Evolutionary conservation across 1,140 invertebrate genomes (phyloP), one percentile per base, ranked within the genome.

Genomic region (Pygmarrhopalites habei): DNA sequence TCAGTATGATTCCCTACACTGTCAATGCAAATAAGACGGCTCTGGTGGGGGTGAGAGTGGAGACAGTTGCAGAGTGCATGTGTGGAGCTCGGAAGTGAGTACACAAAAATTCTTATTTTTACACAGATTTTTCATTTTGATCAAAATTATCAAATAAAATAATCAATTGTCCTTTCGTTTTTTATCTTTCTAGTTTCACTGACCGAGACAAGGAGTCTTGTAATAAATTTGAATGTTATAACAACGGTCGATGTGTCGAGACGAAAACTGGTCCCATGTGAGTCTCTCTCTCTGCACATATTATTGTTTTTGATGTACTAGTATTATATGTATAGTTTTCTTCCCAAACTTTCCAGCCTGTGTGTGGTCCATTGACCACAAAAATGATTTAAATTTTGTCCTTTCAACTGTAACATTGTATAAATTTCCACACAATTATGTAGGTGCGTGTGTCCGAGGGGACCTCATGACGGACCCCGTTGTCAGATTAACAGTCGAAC

Each of bases 11-110:
- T 58, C 94, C 94, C 0, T 92, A 94, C 68, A 89, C 95, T 84
- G 91, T 98, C 0, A 97, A 98, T 78, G 89, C 95, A 10, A 98
- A 98, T 73, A 92, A 90, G 77, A 97, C 94, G 0, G 87, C 94
- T 0, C 78, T 98, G 26, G 92, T 98, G 23, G 92, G 94, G 23
- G 91, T 98, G 0, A 80, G 88, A 62, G 89, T 94, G 4, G 87
- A 90, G 73, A 87, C 93, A 1, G 80, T 92, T 69, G 87, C 90
- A 0, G 89, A 94, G 72, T 96, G 92, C 73, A 92, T 89, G 14
- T 95, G 91, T 72, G 89, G 89, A 2, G 90, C 90, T 0, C 79
- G 92, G 49, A 95, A 95, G n/a, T n/a, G n/a, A n/a, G n/a, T n/a
- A n/a, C n/a, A n/a, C n/a, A n/a, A n/a, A n/a, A n/a, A n/a, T n/a